Conservation (phyloP, 30 jellyfish, hydroid and myxozoan genomes). For the Catostylus mosaicus region DNA sequence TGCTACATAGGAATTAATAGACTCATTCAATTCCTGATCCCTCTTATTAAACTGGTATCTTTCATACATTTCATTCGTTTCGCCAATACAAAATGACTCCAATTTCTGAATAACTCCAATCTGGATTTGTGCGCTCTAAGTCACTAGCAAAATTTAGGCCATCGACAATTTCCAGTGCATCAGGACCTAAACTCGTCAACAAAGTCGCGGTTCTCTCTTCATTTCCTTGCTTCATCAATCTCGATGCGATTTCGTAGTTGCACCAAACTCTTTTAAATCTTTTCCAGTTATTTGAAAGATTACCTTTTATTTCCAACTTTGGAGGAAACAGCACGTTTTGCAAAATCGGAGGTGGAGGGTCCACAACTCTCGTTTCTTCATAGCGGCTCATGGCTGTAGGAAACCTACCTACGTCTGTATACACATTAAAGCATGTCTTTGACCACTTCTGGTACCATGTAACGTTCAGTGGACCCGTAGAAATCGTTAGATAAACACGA, state of each 20-base stretch:
- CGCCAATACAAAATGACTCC: slow-evolving; percentile 14
- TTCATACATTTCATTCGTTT: slow-evolving; percentile 19
- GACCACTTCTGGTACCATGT: slow-evolving; percentile 31
- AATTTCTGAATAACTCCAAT: slow-evolving; percentile 3
- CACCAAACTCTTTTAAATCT: slow-evolving; percentile 24
- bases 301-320: slow-evolving; percentile 20
- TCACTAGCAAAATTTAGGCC: slow-evolving; percentile 21
- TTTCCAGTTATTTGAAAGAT: slow-evolving; percentile 11
- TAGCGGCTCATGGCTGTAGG: slow-evolving; percentile 28
- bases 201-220: slow-evolving; percentile 37
- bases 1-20: slow-evolving; percentile 22
- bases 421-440: slow-evolving; percentile 11
- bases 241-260: slow-evolving; percentile 20
- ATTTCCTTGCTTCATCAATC: slow-evolving; percentile 17
- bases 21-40: slow-evolving; percentile 26
- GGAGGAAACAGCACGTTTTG: slow-evolving; percentile 34
- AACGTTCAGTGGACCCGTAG: neutral
- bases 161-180: slow-evolving; percentile 20
- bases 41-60: slow-evolving; percentile 29
- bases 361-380: slow-evolving; percentile 26
- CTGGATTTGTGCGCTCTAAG: slow-evolving; percentile 22
- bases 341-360: slow-evolving; percentile 24
- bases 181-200: slow-evolving; percentile 37
- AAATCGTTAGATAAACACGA: neutral
- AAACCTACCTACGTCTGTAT: slow-evolving; percentile 25